These are phyloP conservation scores for Lampris megalopsis DNA, from an alignment of 2,113 vertebrate species.

Conservation along the genomic window DNA sequence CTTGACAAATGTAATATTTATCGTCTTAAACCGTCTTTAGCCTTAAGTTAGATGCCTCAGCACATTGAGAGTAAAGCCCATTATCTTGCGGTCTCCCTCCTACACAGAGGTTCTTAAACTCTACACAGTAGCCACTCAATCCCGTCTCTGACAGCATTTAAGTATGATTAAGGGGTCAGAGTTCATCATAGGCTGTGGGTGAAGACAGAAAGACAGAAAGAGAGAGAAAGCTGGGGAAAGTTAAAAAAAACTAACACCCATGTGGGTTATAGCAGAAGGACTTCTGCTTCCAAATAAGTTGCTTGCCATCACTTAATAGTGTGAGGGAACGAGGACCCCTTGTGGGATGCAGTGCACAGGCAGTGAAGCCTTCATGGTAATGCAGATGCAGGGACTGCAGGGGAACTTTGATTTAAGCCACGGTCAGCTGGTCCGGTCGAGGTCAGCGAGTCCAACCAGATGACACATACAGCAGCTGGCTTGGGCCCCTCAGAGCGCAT, in stretches of 20 bases:
- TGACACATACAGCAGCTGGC: constrained; percentile 45
- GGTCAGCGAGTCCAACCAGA: constrained; percentile 65
- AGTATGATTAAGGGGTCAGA: constrained; percentile 80
- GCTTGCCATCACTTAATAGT: constrained; percentile 40
- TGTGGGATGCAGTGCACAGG: constrained; percentile 54
- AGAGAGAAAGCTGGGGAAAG: constrained; percentile 53
- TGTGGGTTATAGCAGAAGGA: constrained; percentile 54
- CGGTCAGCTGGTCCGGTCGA: constrained; percentile 62
- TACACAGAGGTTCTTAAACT: constrained; percentile 68
- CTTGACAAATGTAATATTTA: constrained; percentile 70
- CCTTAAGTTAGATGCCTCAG: constrained; percentile 71
- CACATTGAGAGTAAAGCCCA: constrained; percentile 79
- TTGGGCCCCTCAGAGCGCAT: constrained; percentile 49
- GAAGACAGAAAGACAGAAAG: constrained; percentile 61
- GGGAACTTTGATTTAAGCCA: constrained; percentile 49
- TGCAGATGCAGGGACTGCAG: constrained; percentile 16
- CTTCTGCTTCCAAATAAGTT: constrained; percentile 42
- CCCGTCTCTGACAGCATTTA: constrained; percentile 74
- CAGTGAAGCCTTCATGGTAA: constrained; percentile 36
- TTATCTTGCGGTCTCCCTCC: constrained; percentile 75
- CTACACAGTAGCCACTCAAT: constrained; percentile 61
- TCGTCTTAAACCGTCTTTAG: constrained; percentile 77
- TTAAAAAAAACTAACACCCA: constrained; percentile 1
- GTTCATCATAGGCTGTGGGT: constrained; percentile 72
- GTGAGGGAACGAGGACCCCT: constrained; percentile 47